Conservation (phyloP, 1,140 invertebrate species). For the Whitmania pigra region DNA sequence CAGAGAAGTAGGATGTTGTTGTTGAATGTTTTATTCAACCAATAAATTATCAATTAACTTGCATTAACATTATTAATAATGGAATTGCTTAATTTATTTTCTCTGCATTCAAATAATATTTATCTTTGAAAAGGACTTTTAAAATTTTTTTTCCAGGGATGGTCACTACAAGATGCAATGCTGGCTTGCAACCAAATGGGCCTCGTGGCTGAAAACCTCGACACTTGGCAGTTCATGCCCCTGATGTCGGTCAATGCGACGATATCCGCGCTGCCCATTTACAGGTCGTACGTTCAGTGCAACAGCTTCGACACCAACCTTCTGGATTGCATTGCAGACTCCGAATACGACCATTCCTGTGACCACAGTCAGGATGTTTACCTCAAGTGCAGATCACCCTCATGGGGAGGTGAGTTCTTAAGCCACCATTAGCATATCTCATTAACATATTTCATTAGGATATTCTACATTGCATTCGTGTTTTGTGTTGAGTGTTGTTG, state of each 20-base stretch:
- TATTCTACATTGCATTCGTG: too few relatives aligned
- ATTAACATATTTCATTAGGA: neutral
- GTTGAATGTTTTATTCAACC: neutral
- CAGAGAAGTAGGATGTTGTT: constrained; percentile 46
- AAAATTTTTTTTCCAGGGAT: constrained; percentile 54
- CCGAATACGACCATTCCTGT: constrained; percentile 57
- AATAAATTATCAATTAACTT: too few relatives aligned
- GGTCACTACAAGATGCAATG: constrained; percentile 77
- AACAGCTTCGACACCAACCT: constrained; percentile 81
- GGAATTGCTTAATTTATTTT: too few relatives aligned
- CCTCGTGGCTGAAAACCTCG: constrained; percentile 66
- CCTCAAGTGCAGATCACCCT: constrained; percentile 35
- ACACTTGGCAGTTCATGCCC: constrained; percentile 67
- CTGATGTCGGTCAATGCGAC: constrained; percentile 14
- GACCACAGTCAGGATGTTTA: constrained; percentile 41
- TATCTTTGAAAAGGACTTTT: neutral
- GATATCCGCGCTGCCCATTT: constrained; percentile 30
- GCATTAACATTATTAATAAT: too few relatives aligned
- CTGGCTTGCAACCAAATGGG: constrained; percentile 90
- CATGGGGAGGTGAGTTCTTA: constrained; percentile 37
- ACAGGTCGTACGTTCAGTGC: constrained; percentile 69
- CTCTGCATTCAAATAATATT: too few relatives aligned
- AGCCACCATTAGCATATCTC: neutral
- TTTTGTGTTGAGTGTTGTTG: too few relatives aligned
- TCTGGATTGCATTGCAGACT: constrained; percentile 68